Evolutionary conservation across 2,797 vertebrate genomes (phyloP).

Genomic region (Fistularia tabacaria): DNA sequence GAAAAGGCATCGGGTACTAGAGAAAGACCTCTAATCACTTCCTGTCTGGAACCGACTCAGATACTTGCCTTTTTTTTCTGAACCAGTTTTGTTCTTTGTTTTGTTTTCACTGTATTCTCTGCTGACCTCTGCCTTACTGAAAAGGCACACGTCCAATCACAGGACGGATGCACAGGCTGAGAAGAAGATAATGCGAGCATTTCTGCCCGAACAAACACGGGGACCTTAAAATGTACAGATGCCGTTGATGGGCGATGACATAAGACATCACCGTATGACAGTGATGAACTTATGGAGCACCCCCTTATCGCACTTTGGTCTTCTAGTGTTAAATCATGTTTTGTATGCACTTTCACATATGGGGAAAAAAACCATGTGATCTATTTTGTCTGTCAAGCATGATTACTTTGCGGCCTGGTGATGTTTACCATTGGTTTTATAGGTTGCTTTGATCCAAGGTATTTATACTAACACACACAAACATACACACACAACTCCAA

Average conservation of each 20-base stretch:
- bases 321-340: conserved; percentile 60
- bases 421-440: conserved; percentile 55
- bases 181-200: conserved; percentile 28
- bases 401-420: conserved; percentile 64
- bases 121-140: conserved; percentile 70
- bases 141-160: conserved; percentile 46
- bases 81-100: conserved; percentile 31
- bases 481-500: conserved; percentile 21
- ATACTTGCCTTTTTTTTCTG: conserved; percentile 60
- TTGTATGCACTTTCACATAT: conserved; percentile 66
- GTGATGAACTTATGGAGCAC: conserved; percentile 42
- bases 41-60: conserved; percentile 59
- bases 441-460: conserved; percentile 51
- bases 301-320: conserved; percentile 62
- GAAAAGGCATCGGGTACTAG: conserved; percentile 40
- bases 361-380: conserved; percentile 53
- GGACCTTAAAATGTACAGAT: conserved; percentile 63
- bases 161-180: conserved; percentile 47
- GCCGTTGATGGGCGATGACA: conserved; percentile 40
- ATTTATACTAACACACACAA: conserved; percentile 57
- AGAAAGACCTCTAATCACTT: conserved; percentile 47
- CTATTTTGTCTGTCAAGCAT: conserved; percentile 61
- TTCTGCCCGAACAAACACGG: conserved; percentile 44
- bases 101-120: conserved; percentile 52
- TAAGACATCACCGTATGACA: conserved; percentile 22